phyloP scores from a whole-genome alignment of 2,888 invertebrate species.

The Diarsia rubi region DNA sequence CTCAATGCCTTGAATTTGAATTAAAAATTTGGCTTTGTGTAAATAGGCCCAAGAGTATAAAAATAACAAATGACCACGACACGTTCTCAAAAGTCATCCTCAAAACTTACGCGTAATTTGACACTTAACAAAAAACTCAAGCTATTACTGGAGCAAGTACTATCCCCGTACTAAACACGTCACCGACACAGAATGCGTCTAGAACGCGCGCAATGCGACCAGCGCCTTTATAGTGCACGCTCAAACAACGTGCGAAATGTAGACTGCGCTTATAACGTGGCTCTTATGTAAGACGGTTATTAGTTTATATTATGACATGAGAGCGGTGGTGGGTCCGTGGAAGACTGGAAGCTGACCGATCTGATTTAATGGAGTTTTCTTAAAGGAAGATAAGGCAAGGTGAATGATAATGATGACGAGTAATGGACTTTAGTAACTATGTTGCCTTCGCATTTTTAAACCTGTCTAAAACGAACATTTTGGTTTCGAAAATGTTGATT shows the following conservation, averaged over 20 bases:
- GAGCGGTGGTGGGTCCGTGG: not conserved
- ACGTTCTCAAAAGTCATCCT: not conserved
- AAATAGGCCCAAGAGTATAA: not conserved
- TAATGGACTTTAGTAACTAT: not conserved
- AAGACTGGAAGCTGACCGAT: not conserved
- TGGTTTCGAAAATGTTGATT: not conserved
- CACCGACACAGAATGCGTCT: conserved; percentile 67
- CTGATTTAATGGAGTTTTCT: no score
- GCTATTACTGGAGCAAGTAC: conserved; percentile 50
- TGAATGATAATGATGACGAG: not conserved
- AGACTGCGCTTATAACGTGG: conserved; percentile 55
- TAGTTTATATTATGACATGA: conserved; percentile 40
- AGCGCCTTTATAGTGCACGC: conserved; percentile 64
- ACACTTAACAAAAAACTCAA: not conserved
- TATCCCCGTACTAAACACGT: conserved; percentile 48
- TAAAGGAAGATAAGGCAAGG: no score
- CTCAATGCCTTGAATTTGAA: not conserved
- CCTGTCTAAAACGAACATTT: not conserved
- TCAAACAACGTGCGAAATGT: conserved; percentile 68
- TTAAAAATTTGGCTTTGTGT: not conserved
- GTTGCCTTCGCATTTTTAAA: not conserved
- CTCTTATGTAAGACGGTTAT: conserved; percentile 54
- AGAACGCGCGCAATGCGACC: conserved; percentile 58
- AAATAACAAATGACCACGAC: not conserved
- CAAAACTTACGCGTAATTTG: not conserved